Evolutionary conservation across 1,140 invertebrate genomes (phyloP), one percentile per base, ranked within the genome.

Genomic region (Cydia fagiglandana): DNA sequence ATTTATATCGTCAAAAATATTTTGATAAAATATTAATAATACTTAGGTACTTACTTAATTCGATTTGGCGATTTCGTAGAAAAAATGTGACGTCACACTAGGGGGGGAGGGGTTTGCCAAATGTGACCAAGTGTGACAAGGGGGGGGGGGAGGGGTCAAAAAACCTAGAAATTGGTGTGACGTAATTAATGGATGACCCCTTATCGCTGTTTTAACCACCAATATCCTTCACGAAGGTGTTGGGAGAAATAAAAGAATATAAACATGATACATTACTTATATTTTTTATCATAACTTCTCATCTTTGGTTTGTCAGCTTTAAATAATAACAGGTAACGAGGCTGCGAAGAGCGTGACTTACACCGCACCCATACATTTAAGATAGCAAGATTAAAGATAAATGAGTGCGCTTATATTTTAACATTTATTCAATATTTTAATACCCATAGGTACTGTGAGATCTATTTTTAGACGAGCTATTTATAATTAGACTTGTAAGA

Each of bases 201-300:
- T 61, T 53, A 53, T 53, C 50, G 45, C 45, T 47, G 45, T 47
- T 47, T 53, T 2, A 61, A 61, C 9, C 56, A 38, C 13, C 64
- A 66, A 66, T 34, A 66, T 38, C 24, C n/a, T 41, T 17, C 66
- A 70, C 15, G 17, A 70, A 70, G 66, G 66, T 34, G 30, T 38
- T 70, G 30, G 30, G 15, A 70, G 30, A 70, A 70, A 70, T 38
- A 41, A 70, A 70, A 70, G 15, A 70, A 45, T 38, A 24, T 6
- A 41, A 70, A 70, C 66, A 15, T 70, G 30, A 70, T 34, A 70
- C 66, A 70, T 70, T 70, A 70, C 66, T 70, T 70, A 70, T 70
- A 70, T 70, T 70, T 70, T 34, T 70, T 70, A 70, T 70, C 66
- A 70, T 38, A 17, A 70, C 34, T 70, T 38, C 34, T 38, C 66